Evolutionary conservation across 2,113 vertebrate species (phyloP).

Genomic region (Chamaetylas fuelleborni): DNA sequence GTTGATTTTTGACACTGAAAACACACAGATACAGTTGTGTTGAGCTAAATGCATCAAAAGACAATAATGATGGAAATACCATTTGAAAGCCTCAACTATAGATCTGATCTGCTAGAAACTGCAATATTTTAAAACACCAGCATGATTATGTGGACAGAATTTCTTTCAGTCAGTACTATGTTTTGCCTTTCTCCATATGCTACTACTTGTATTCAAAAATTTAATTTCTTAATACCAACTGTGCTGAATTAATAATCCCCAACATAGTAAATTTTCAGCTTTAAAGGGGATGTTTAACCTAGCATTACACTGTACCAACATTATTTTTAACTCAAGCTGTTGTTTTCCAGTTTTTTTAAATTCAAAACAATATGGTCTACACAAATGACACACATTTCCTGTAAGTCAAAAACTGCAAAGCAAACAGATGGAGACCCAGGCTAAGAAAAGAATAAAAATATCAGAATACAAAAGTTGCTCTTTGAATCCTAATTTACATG

Average conservation of each 20-base stretch:
- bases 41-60: neutral
- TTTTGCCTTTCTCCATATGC: conserved; percentile 10
- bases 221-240: conserved; percentile 7
- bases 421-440: conserved; percentile 9
- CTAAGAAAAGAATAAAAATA: neutral
- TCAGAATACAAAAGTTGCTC: neutral
- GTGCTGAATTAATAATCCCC: neutral
- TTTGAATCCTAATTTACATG: neutral
- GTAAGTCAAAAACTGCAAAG: neutral
- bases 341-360: neutral
- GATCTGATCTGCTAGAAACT: neutral
- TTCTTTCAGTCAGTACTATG: neutral
- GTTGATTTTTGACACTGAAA: neutral
- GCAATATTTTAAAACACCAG: neutral
- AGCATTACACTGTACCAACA: neutral
- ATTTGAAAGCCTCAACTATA: neutral
- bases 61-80: neutral
- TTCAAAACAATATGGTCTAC: neutral
- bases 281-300: conserved; percentile 20
- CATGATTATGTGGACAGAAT: neutral
- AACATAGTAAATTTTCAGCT: neutral
- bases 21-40: neutral
- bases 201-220: conserved; percentile 3
- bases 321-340: neutral
- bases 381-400: neutral